Conservation (phyloP, 1,140 invertebrate species). For the Monochamus saltuarius region DNA sequence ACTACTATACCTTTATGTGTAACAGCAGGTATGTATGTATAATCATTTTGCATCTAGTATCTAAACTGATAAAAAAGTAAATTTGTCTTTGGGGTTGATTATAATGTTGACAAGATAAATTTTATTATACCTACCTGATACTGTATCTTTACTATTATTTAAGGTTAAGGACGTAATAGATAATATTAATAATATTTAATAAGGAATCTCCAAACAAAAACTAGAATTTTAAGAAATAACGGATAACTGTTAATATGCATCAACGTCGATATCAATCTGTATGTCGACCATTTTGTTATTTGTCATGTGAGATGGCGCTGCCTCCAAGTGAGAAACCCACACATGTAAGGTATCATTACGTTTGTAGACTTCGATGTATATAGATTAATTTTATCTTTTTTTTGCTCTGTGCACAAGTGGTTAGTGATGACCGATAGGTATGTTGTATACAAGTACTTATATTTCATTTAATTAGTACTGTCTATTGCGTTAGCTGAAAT, state of each 20-base stretch:
- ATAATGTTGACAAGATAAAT: conserved; percentile 42
- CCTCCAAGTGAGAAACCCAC: conserved; percentile 12
- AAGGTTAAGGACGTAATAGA: conserved; percentile 36
- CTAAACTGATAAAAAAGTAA: conserved; percentile 35
- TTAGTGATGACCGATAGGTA: too few species aligned
- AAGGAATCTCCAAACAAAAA: conserved; percentile 35
- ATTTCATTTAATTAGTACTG: too few species aligned
- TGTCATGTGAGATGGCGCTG: conserved; percentile 30
- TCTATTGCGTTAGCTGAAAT: too few species aligned
- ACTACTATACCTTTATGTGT: too few species aligned
- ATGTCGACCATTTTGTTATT: conserved; percentile 29
- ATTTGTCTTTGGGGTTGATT: conserved; percentile 36
- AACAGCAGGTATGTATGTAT: too few species aligned
- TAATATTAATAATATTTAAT: conserved; percentile 45
- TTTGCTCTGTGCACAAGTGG: not conserved
- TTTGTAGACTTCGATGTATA: conserved; percentile 1
- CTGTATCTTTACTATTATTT: conserved; percentile 32
- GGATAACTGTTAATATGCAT: not conserved
- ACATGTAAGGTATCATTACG: conserved; percentile 8
- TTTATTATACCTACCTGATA: conserved; percentile 39
- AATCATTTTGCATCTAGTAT: conserved; percentile 9
- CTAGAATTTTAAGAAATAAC: conserved; percentile 7
- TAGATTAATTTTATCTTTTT: not conserved
- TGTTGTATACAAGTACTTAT: too few species aligned
- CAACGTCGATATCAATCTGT: not conserved